Evolutionary conservation across 1,140 invertebrate species (phyloP), one percentile per base, ranked within the genome.

Genomic region (Caligus rogercresseyi): DNA sequence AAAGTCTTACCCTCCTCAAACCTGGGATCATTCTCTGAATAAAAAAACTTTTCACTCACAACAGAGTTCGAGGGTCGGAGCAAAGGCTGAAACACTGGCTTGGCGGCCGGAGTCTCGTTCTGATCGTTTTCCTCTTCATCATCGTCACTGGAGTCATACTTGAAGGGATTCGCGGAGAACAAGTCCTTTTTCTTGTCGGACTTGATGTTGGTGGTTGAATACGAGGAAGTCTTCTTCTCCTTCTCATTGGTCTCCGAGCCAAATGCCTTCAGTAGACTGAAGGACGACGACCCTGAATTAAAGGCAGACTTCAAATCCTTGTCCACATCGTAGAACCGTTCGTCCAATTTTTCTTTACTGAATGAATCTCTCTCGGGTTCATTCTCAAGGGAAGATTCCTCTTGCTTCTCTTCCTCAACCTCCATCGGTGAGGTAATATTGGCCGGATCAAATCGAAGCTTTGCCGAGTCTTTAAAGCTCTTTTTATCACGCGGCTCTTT

Each of bases 141-240:
- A 13, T 60, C 24, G 25, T 25, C 26, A 43, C 24, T 26, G 21
- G 57, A 60, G 57, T 60, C 24, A 43, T 60, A 60, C 14, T 56
- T 56, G 54, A 56, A 56, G 14, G 54, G 54, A 56, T 56, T 56
- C n/a, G 54, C 54, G 20, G 19, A n/a, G n/a, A 20, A 56, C 4
- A 18, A n/a, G 24, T 20, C 20, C 54, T 56, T 25, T 56, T 56
- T 56, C 54, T 56, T 56, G 20, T 56, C 54, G n/a, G 20, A 21
- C 20, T 56, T 56, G 3, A 13, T 43, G 7, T 43, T n/a, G 7
- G n/a, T 11, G n/a, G 31, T 43, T 11, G n/a, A 7, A 43, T 43
- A 43, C 7, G 7, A 11, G n/a, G 7, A 7, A 7, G 31, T 56
- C 15, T 21, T 14, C 54, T 56, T 25, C 11, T 53, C 52, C 2